Conservation (phyloP, 2,888 invertebrate genomes). For the Lycocerus yunnanus region DNA sequence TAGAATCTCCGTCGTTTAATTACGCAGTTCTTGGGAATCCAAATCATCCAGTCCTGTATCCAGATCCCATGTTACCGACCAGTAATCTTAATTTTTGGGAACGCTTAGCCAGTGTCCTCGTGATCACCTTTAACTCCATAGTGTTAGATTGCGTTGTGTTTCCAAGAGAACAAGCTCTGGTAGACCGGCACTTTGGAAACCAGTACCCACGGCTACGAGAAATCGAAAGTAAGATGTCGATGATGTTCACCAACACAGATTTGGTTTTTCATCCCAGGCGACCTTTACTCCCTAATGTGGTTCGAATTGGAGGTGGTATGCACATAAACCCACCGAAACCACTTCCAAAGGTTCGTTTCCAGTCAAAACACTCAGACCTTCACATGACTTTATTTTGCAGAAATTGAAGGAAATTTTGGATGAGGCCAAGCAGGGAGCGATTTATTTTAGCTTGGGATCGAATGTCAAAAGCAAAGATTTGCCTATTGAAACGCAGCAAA, state of each 20-base stretch:
- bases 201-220: background rate
- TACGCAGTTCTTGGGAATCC: constrained; percentile 46
- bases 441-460: background rate
- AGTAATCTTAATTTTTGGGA: constrained; percentile 40
- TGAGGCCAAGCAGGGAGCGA: background rate
- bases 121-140: background rate
- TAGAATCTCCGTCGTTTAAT: constrained; percentile 42
- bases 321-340: background rate
- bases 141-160: background rate
- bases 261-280: background rate
- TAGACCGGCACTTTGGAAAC: background rate
- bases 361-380: background rate
- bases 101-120: constrained; percentile 26
- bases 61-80: constrained; percentile 43
- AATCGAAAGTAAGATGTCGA: background rate
- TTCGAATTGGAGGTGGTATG: background rate
- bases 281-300: background rate
- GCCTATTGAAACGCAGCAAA: background rate
- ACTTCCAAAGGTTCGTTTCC: background rate
- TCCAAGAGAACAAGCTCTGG: background rate
- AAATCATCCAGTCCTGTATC: constrained; percentile 46
- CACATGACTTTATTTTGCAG: background rate
- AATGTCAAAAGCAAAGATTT: background rate
- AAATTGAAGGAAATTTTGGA: background rate
- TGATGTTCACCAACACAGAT: background rate